Percentiles rank a stretch among this genome's conserved stretches.
These are phyloP conservation scores for Thereva unica DNA, from an alignment of 2,888 invertebrate species.

Conservation along the genomic window DNA sequence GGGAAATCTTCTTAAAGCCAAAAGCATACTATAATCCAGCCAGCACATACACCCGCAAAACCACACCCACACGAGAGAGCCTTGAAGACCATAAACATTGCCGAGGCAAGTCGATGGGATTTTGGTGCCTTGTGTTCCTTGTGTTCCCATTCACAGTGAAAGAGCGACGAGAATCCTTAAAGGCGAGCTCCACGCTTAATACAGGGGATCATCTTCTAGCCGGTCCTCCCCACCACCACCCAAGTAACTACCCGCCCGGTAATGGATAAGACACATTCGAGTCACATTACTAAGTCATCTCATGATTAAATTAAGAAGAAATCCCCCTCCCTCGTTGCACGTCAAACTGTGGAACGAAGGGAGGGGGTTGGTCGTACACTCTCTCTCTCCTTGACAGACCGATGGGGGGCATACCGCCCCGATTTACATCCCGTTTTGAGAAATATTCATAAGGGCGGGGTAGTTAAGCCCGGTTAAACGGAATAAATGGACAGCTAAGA, in stretches of 20 bases:
- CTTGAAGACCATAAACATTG: background rate
- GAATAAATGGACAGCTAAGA: constrained; percentile 40
- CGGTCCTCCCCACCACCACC: too few species aligned
- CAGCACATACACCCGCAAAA: constrained; percentile 14
- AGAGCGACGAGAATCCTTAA: too few species aligned
- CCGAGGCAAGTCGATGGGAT: too few species aligned
- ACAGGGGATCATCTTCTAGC: too few species aligned
- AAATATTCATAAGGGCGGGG: constrained; percentile 37
- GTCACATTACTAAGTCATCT: constrained; percentile 34
- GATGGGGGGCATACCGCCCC: constrained; percentile 7
- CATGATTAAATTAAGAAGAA: constrained; percentile 34
- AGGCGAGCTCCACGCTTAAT: too few species aligned
- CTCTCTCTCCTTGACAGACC: background rate
- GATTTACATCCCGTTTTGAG: constrained; percentile 19
- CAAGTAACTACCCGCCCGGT: background rate
- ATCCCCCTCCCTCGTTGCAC: background rate
- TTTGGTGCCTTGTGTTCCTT: too few species aligned
- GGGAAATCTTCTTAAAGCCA: constrained; percentile 27
- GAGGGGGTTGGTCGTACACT: background rate
- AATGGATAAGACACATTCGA: constrained; percentile 35
- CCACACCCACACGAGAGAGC: background rate
- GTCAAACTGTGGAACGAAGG: background rate
- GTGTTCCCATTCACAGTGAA: too few species aligned
- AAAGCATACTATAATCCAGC: too few species aligned
- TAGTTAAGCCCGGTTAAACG: constrained; percentile 38